Base-by-base conservation (phyloP, 2,797 vertebrate genomes). In the Petrocephalus schoutedeni region DNA sequence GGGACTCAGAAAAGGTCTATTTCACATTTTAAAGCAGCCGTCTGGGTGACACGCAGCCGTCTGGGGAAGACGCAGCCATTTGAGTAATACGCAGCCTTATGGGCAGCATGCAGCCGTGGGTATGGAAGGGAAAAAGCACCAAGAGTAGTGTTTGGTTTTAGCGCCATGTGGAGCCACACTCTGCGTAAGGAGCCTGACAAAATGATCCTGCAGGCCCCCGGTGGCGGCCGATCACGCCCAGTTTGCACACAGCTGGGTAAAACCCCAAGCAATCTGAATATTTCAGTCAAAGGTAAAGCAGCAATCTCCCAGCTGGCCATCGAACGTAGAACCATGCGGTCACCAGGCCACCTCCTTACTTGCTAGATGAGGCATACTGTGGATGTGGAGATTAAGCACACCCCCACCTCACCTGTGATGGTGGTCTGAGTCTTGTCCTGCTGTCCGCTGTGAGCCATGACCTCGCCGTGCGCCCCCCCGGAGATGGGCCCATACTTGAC, bases 401-500 rank as follows among this genome's bases (percentile, higher is more conserved):
- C 14, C 32, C 36, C 36, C 16, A 2, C 3, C 94, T 91, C 94
- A 99, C 98, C 98, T 12, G 94, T 97, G 90, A 99, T 97, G 0
- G 95, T 98, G 87, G 96, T 95, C 92, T 95, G 96, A 61, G 98
- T 99, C 71, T 93, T 97, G 88, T 95, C 93, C 88, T 96, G 94
- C 45, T 88, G 93, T 89, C 97, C 96, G 2, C 95, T 95, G 1
- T 95, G 93, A 91, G 98, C 96, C 0, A 97, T 96, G 28, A 28
- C 87, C 91, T 99, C 98, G 0, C 96, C 93, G 0, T 99, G 98
- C 59, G 97, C 97, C 0, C 97, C 98, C 87, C 98, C 98, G 6
- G 98, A 97, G 91, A 99, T 96, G 57, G 98, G 97, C 21, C 98
- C 98, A 0, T 97, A 99, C 91, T 99, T 99, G 89, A 99, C 97